These are phyloP conservation scores for Electrophaes corylata DNA, from an alignment of 2,888 invertebrate genomes.

Conservation along the genomic window DNA sequence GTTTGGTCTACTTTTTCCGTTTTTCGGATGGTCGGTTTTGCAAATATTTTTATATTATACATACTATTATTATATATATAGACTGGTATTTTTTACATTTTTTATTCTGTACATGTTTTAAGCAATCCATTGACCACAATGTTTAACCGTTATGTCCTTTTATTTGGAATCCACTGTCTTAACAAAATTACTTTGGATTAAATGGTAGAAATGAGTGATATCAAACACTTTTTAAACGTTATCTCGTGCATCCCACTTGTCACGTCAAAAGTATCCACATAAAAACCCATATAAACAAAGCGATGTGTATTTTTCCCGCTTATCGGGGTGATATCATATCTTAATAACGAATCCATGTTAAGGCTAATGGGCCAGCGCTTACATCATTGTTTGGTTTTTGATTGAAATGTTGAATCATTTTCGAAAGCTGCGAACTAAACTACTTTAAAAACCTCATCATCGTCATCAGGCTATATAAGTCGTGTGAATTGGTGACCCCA, in stretches of 20 bases:
- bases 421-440: slow-evolving; percentile 12
- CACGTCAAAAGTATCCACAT: slow-evolving; percentile 24
- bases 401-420: slow-evolving; percentile 23
- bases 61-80: no score
- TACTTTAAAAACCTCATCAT: not conserved
- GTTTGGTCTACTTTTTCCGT: slow-evolving; percentile 16
- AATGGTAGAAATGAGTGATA: not conserved
- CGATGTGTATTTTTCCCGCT: slow-evolving; percentile 27
- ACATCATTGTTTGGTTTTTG: slow-evolving; percentile 40
- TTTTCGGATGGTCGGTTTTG: slow-evolving; percentile 5
- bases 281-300: slow-evolving; percentile 31
- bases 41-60: not conserved
- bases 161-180: no score
- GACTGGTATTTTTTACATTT: no score
- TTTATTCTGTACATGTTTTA: no score
- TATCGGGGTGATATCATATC: slow-evolving; percentile 49
- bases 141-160: no score
- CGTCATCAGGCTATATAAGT: no score
- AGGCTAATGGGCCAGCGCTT: slow-evolving; percentile 44
- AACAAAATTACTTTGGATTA: no score
- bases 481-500: no score
- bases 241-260: slow-evolving; percentile 3
- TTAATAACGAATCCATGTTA: slow-evolving; percentile 44
- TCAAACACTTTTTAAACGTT: slow-evolving; percentile 4
- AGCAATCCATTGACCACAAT: no score